Evolutionary conservation across 53 echinoderm and acorn worm species (phyloP).

Genomic region (Holothuria scabra): DNA sequence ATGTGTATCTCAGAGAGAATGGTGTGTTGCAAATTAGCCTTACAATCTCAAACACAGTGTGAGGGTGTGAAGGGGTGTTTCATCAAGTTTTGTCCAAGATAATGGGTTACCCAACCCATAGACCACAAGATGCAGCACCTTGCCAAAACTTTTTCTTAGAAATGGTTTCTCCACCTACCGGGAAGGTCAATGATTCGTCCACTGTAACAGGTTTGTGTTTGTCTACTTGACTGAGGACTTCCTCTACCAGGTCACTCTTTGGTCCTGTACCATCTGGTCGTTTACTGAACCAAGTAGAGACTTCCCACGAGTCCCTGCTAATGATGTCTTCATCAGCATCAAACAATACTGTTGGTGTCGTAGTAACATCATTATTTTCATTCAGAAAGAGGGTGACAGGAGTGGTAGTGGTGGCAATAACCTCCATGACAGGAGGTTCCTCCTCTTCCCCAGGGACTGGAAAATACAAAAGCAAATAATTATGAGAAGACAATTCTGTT

Average conservation of each 20-base stretch:
- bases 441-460: conserved; percentile 23
- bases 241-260: conserved; percentile 11
- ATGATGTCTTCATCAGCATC: conserved; percentile 1
- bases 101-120: too few relatives aligned
- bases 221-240: conserved; percentile 24
- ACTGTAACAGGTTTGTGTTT: not conserved
- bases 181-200: not conserved
- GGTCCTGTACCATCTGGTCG: conserved; percentile 56
- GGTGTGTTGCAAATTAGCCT: too few relatives aligned
- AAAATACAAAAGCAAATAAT: not conserved
- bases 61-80: too few relatives aligned
- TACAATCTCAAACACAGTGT: too few relatives aligned
- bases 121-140: too few relatives aligned
- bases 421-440: not conserved
- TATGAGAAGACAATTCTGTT: too few relatives aligned
- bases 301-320: conserved; percentile 59
- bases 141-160: too few relatives aligned
- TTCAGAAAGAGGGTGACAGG: conserved; percentile 30
- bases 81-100: too few relatives aligned
- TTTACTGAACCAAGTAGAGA: conserved; percentile 62
- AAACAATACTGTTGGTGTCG: conserved; percentile 6
- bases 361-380: conserved; percentile 18
- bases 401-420: conserved; percentile 13
- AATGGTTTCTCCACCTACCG: not conserved
- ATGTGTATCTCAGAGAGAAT: too few relatives aligned